Percentiles rank a stretch among this genome's conserved stretches.
phyloP scores from a whole-genome alignment of 2,113 vertebrate genomes.

The Arizona elegans region DNA sequence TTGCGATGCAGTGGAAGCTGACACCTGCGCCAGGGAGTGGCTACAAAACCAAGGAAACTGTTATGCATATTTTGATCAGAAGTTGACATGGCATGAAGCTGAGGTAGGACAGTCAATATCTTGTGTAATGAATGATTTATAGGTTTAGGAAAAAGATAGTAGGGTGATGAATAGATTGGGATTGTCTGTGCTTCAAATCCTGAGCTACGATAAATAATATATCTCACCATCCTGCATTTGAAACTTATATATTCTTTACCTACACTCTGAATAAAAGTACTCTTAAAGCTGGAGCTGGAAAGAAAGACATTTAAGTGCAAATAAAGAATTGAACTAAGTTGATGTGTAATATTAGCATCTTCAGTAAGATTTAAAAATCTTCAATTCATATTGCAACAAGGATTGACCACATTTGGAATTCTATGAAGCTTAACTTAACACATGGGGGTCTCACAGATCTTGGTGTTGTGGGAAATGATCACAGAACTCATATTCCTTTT shows the following conservation, averaged over 20 bases:
- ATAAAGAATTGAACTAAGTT: too few species aligned
- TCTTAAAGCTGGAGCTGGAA: neutral
- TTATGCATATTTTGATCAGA: neutral
- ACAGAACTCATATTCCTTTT: neutral
- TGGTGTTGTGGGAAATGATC: neutral
- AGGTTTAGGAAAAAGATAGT: too few species aligned
- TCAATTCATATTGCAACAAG: too few species aligned
- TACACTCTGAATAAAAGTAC: neutral
- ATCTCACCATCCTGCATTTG: too few species aligned
- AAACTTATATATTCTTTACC: neutral
- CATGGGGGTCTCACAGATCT: too few species aligned
- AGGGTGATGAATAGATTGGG: neutral
- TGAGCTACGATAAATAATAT: neutral
- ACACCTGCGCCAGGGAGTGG: neutral
- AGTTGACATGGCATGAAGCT: neutral
- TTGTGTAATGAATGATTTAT: neutral
- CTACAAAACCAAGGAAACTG: conserved; percentile 19
- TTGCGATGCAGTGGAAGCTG: neutral
- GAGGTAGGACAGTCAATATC: neutral
- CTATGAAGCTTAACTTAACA: neutral
- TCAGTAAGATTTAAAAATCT: too few species aligned
- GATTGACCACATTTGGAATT: neutral
- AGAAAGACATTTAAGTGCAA: too few species aligned
- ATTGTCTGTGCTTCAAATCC: neutral
- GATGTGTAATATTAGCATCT: too few species aligned